Evolutionary conservation across 2,113 vertebrate genomes (phyloP).

Genomic region (Aptenodytes patagonicus): DNA sequence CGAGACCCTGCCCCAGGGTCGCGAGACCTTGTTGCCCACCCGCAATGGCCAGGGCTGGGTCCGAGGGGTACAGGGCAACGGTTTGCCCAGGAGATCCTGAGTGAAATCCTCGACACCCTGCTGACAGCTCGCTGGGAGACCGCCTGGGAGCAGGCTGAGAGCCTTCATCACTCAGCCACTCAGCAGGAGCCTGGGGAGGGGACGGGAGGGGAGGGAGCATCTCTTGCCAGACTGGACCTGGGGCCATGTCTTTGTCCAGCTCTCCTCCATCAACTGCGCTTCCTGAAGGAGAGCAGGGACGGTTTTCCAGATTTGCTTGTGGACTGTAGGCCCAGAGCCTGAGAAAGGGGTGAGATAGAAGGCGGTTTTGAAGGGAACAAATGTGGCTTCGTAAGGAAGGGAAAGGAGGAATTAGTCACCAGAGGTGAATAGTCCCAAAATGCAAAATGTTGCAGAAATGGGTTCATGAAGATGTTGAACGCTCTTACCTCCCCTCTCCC

Average conservation of each 20-base stretch:
- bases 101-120: fast-evolving
- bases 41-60: neutral
- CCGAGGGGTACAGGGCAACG: neutral
- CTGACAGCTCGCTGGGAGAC: neutral
- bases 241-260: neutral
- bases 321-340: neutral
- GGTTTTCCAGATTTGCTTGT: neutral
- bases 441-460: neutral
- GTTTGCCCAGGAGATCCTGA: neutral
- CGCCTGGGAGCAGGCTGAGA: neutral
- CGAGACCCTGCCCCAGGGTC: neutral
- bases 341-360: neutral
- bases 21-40: neutral
- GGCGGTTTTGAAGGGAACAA: neutral
- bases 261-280: neutral
- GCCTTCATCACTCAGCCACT: neutral
- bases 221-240: neutral
- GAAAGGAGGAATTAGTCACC: neutral
- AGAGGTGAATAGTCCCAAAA: neutral
- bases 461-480: neutral
- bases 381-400: neutral
- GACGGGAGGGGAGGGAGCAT: neutral
- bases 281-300: neutral
- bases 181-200: neutral
- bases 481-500: neutral